phyloP scores from a whole-genome alignment of 2,113 vertebrate genomes.

The Bos javanicus region DNA sequence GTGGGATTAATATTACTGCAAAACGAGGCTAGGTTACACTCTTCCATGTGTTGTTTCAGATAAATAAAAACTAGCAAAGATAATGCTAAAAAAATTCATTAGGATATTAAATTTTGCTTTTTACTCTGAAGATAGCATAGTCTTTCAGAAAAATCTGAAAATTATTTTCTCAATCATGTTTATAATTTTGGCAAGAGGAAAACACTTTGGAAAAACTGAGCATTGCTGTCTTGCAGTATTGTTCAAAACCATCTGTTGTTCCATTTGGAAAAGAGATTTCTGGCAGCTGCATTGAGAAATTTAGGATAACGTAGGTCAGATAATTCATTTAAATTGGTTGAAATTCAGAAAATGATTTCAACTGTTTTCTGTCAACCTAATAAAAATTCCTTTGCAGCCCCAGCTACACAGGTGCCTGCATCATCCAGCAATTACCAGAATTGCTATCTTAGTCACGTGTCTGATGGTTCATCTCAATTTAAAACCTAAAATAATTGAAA shows the following conservation, averaged over 20 bases:
- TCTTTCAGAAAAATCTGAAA: slow-evolving; percentile 51
- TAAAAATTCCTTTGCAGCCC: slow-evolving; percentile 9
- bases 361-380: not conserved
- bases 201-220: not conserved
- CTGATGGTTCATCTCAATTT: not conserved
- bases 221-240: slow-evolving; percentile 37
- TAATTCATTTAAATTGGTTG: slow-evolving; percentile 26
- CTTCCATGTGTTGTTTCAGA: not conserved
- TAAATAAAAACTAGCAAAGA: not conserved
- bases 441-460: not conserved
- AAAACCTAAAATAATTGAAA: slow-evolving; percentile 32
- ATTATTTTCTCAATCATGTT: slow-evolving; percentile 33
- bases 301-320: slow-evolving; percentile 42
- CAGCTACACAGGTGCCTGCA: not conserved
- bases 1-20: not conserved
- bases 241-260: slow-evolving; percentile 60
- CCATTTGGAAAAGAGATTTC: slow-evolving; percentile 39
- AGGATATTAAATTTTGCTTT: not conserved
- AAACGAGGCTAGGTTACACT: not conserved
- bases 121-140: slow-evolving; percentile 7
- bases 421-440: not conserved
- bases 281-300: slow-evolving; percentile 35
- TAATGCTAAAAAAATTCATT: not conserved
- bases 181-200: slow-evolving; percentile 49
- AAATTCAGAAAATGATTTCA: slow-evolving; percentile 19